These are phyloP conservation scores for Amphimedon queenslandica DNA, from an alignment of 37 sponge, comb jelly and placozoan species.

Conservation along the genomic window DNA sequence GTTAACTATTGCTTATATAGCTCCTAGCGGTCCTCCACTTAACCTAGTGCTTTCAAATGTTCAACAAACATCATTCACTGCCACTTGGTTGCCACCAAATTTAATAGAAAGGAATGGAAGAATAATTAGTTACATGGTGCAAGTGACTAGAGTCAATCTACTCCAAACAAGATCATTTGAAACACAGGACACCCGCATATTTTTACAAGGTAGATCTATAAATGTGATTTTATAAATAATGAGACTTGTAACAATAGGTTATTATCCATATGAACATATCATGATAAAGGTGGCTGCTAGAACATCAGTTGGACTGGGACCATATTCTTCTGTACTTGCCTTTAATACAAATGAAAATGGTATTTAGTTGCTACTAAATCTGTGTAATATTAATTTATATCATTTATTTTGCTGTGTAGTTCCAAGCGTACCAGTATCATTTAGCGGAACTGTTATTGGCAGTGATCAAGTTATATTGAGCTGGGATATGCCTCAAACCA, in stretches of 20 bases:
- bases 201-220: background rate
- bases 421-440: too few relatives aligned
- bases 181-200: too few relatives aligned
- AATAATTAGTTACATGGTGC: slow-evolving; percentile 15
- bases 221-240: background rate
- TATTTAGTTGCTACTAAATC: background rate
- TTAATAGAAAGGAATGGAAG: slow-evolving; percentile 18
- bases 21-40: slow-evolving; percentile 14
- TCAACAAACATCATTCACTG: slow-evolving; percentile 2
- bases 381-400: too few relatives aligned
- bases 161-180: too few relatives aligned
- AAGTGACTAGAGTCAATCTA: background rate
- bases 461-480: too few relatives aligned
- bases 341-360: background rate
- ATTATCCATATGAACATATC: background rate
- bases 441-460: too few relatives aligned
- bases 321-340: background rate
- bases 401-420: too few relatives aligned
- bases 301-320: background rate
- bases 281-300: background rate
- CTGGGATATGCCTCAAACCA: too few relatives aligned
- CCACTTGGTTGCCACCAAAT: slow-evolving; percentile 35
- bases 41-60: slow-evolving; percentile 1
- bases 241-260: background rate
- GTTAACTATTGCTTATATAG: background rate